Percentiles rank a stretch among this genome's conserved stretches.
These are phyloP conservation scores for Rhea americana DNA, from an alignment of 2,113 vertebrate genomes.

Conservation along the genomic window DNA sequence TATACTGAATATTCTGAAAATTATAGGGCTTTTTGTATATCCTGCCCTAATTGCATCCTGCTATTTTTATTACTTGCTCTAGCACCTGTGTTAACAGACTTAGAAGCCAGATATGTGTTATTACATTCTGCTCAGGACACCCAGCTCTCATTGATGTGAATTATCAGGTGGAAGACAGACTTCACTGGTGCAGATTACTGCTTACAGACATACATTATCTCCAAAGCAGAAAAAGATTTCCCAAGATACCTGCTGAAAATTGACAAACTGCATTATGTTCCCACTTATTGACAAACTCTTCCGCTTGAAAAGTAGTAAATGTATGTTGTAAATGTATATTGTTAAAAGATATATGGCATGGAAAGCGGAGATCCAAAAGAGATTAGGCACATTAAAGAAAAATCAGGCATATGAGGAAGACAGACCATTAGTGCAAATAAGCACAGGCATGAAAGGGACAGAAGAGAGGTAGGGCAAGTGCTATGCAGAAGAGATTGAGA, in stretches of 20 bases:
- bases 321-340: not conserved
- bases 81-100: not conserved
- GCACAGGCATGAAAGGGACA: not conserved
- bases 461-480: not conserved
- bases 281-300: not conserved
- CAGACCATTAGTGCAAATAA: not conserved
- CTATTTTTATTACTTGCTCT: not conserved
- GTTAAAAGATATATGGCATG: not conserved
- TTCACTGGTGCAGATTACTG: not conserved
- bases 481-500: not conserved
- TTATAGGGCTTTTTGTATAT: not conserved
- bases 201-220: not conserved
- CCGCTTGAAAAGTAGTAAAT: not conserved
- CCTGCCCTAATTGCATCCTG: not conserved
- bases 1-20: not conserved
- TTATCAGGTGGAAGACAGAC: not conserved
- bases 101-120: not conserved
- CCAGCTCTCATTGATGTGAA: not conserved
- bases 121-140: not conserved
- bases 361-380: conserved; percentile 21
- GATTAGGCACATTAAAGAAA: not conserved
- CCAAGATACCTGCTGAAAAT: not conserved
- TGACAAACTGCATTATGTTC: not conserved
- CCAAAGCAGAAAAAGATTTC: not conserved
- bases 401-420: not conserved